Base-by-base conservation (phyloP, 2,797 vertebrate genomes). In the Gephyroberyx darwinii region DNA sequence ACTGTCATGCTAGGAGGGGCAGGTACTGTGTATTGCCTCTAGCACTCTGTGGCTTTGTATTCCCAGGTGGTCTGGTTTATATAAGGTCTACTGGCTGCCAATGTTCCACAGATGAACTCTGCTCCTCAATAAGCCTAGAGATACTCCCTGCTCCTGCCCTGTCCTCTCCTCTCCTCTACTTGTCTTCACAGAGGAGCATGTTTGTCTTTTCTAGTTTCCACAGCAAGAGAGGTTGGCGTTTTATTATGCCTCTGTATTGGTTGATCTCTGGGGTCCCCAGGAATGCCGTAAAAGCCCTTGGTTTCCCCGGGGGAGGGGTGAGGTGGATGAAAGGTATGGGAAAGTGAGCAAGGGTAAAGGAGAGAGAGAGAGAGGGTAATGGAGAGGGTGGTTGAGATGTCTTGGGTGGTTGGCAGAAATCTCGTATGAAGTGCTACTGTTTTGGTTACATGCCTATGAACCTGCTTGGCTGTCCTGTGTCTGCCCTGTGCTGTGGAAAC, bases 401-500 rank as follows among this genome's bases (percentile, higher is more conserved):
- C 57, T 52, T 54, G 14, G 13, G 19, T 58, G 56, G 70, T 39
- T 80, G 55, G 58, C 47, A 69, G 48, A 19, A 68, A 50, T 57
- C 61, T 65, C 30, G 19, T 31, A 41, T 20, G 53, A 43, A 13
- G 43, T 56, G 69, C 43, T 51, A 19, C 14, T 72, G 69, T 30
- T 61, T 67, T 60, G 47, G 30, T 67, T 41, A 22, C 8, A 14
- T 14, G 12, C 16, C 64, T 22, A 51, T 41, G 57, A 69, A 60
- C 39, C 41, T 17, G 41, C 48, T 19, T 61, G 58, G 61, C 58
- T 60, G 63, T 62, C 8, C 57, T 3, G 10, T 6, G 63, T 65
- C 74, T 61, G 72, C 39, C 39, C 20, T 60, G 22, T 13, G 39
- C 52, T 66, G 64, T 84, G 73, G 56, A 87, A 87, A 83, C 58